A percentile compares a stretch with the other conserved stretches of the same genome.
Evolutionary conservation across 2,888 invertebrate genomes (phyloP).

Genomic region (Polymixis lichenea): DNA sequence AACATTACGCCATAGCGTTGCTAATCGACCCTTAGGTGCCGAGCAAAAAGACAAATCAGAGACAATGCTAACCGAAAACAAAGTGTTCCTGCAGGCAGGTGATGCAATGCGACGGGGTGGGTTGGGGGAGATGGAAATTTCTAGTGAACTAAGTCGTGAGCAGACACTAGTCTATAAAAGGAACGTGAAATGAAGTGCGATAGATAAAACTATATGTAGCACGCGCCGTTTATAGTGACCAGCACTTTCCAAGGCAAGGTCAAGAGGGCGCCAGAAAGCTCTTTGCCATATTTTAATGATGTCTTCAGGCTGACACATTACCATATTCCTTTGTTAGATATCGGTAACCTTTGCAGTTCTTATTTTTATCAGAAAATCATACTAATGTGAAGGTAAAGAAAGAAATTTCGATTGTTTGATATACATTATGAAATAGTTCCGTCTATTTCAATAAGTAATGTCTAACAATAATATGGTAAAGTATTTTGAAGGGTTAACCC

Average conservation of each 20-base stretch:
- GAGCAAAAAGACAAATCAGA: too few relatives aligned
- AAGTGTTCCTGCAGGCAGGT: too few relatives aligned
- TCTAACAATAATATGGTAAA: too few relatives aligned
- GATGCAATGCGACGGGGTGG: too few relatives aligned
- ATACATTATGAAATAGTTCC: neutral
- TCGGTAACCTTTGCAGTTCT: conserved; percentile 41
- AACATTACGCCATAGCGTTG: too few relatives aligned
- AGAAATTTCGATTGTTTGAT: neutral
- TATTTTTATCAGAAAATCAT: conserved; percentile 27
- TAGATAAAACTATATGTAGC: neutral
- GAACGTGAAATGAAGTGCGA: neutral
- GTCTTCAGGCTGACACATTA: conserved; percentile 39
- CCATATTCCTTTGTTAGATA: conserved; percentile 56
- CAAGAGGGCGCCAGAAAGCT: conserved; percentile 51
- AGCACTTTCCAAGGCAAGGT: conserved; percentile 51
- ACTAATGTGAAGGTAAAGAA: neutral
- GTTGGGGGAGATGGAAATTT: too few relatives aligned
- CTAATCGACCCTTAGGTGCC: too few relatives aligned
- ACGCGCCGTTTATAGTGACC: conserved; percentile 44
- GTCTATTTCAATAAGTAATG: neutral
- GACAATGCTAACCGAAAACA: too few relatives aligned
- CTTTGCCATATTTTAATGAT: conserved; percentile 58
- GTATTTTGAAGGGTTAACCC: too few relatives aligned
- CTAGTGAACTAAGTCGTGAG: too few relatives aligned
- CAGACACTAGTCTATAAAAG: neutral